phyloP scores from a whole-genome alignment of 2,113 vertebrate genomes.

The Actenoides hombroni region DNA sequence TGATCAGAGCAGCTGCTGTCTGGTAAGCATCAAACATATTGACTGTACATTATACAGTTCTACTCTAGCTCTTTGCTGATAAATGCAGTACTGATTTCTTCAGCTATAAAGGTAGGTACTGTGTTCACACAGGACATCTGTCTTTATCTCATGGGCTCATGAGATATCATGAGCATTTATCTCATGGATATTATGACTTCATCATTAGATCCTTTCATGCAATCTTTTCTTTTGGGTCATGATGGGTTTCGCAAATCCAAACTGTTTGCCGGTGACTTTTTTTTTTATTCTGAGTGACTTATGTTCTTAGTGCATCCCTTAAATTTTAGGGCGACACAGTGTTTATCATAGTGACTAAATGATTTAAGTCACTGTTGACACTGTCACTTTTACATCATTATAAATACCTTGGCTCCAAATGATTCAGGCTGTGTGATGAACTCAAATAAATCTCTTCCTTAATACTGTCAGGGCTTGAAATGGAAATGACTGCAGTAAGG shows the following conservation, averaged over 20 bases:
- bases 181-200: background rate
- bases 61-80: background rate
- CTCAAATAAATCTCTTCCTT: constrained; percentile 45
- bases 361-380: constrained; percentile 46
- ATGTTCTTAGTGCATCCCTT: background rate
- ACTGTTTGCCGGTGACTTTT: background rate
- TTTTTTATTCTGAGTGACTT: background rate
- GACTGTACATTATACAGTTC: background rate
- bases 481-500: constrained; percentile 37
- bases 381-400: constrained; percentile 16
- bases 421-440: constrained; percentile 9
- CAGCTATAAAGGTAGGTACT: background rate
- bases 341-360: constrained; percentile 28
- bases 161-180: background rate
- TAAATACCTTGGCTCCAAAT: constrained; percentile 23
- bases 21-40: background rate
- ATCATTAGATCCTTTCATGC: background rate
- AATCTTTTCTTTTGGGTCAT: background rate
- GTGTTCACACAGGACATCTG: background rate
- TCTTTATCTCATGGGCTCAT: background rate
- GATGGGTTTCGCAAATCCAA: background rate
- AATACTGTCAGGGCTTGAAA: constrained; percentile 39
- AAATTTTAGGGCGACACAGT: constrained; percentile 7
- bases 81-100: background rate
- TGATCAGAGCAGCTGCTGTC: background rate